Conservation (phyloP, 2,888 invertebrate species). For the Caenorhabditis virilis region DNA sequence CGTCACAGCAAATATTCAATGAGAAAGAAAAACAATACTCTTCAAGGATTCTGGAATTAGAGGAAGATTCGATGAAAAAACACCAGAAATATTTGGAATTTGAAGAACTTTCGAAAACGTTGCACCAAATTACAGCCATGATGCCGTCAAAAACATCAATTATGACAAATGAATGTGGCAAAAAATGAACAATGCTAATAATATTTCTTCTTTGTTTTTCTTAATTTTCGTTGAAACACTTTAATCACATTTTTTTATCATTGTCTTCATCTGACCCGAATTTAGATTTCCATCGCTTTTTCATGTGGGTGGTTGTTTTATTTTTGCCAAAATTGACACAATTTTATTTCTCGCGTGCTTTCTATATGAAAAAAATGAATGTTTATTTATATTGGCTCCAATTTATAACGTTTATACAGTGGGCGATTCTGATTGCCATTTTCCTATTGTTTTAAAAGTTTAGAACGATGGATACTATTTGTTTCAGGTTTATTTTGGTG, state of each 20-base stretch:
- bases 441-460: too few species aligned
- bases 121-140: conserved; percentile 29
- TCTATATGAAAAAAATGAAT: too few species aligned
- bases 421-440: too few species aligned
- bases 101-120: conserved; percentile 30
- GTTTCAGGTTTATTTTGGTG: too few species aligned
- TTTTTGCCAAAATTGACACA: too few species aligned
- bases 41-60: conserved; percentile 14
- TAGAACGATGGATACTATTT: too few species aligned
- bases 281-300: too few species aligned
- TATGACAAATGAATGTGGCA: conserved; percentile 14
- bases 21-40: conserved; percentile 19
- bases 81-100: conserved; percentile 35
- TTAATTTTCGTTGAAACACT: background rate
- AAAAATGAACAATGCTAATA: background rate
- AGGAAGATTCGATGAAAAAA: conserved; percentile 18
- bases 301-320: too few species aligned
- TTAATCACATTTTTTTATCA: background rate
- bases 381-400: too few species aligned
- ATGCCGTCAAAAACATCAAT: conserved; percentile 21
- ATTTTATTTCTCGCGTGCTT: too few species aligned
- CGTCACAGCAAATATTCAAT: conserved; percentile 13
- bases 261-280: too few species aligned
- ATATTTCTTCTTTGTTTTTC: conserved; percentile 1
- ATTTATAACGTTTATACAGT: too few species aligned